Evolutionary conservation across 2,888 invertebrate genomes (phyloP).

Genomic region (Marronus borbonicus): DNA sequence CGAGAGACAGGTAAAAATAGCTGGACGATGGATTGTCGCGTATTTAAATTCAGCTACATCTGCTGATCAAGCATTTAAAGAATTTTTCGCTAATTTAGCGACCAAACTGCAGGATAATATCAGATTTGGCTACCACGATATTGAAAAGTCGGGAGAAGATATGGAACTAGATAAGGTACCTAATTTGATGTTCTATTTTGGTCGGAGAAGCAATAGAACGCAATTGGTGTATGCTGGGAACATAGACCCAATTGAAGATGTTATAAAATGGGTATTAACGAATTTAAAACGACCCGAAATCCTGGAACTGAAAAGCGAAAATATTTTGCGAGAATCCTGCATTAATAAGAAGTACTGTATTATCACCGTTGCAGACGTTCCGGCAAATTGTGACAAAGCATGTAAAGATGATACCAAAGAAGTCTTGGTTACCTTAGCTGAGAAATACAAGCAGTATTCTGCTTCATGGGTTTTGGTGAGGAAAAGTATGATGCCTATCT

Average conservation of each 20-base stretch:
- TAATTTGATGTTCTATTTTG: constrained; percentile 39
- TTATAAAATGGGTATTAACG: constrained; percentile 35
- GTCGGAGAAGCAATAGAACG: constrained; percentile 36
- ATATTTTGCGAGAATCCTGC: constrained; percentile 40
- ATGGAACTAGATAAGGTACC: constrained; percentile 8
- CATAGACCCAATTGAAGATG: constrained; percentile 18
- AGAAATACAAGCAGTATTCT: constrained; percentile 42
- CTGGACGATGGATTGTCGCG: constrained; percentile 47
- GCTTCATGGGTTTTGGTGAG: constrained; percentile 41
- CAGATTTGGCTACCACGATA: constrained; percentile 44
- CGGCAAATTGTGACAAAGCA: constrained; percentile 26
- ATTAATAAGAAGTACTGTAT: constrained; percentile 47
- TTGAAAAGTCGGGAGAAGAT: not conserved
- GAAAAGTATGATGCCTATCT: constrained; percentile 37
- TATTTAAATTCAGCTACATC: constrained; percentile 27
- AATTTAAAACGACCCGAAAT: constrained; percentile 43
- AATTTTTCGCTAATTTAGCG: constrained; percentile 24
- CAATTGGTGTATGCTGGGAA: constrained; percentile 37
- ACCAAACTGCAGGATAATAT: constrained; percentile 37
- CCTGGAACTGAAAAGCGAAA: constrained; percentile 31
- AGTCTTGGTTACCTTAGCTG: constrained; percentile 18
- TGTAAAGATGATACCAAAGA: constrained; percentile 34
- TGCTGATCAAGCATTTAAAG: constrained; percentile 14
- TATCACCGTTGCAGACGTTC: constrained; percentile 29
- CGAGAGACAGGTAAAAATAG: constrained; percentile 32